Base-by-base conservation (phyloP, 2,888 invertebrate species). In the Zootermopsis nevadensis region DNA sequence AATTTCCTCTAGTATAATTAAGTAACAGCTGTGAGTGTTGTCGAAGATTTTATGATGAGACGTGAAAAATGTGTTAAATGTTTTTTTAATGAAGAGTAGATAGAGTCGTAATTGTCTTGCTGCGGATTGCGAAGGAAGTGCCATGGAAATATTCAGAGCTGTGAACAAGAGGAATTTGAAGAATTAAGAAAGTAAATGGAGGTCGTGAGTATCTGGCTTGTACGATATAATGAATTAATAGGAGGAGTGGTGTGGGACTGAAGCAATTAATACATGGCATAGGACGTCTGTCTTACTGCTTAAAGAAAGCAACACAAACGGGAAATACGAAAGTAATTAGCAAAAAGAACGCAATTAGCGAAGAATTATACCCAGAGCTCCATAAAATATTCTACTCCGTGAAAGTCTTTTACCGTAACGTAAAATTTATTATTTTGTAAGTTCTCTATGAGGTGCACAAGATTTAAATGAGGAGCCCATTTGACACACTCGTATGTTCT, bases 151-250 rank as follows among this genome's bases (percentile, higher is more conserved):
- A 30, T 67, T 67, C 1, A 30, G 8, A 12, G 30, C 10, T 27
- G 72, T 35, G 72, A 72, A 72, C 22, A 33, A 35, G 72, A 35
- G 35, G 72, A 72, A 72, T 72, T 33, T 35, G 35, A 72, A 24
- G 72, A 72, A 72, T 72, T 72, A 72, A 72, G 35, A 72, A 30
- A 67, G 8, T 12, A 67, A 67, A 6, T 31, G 1, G 67, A n/a
- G 35, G 72, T 35, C 72, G 33, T 35, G 35, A 35, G 31, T 6
- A 31, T 69, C 30, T 69, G 69, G 19, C 69, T 69, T 69, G 69
- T 66, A 15, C 38, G 8, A 15, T 15, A 35, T 72, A 72, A 72
- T 72, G 38, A 72, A 72, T 72, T 72, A 72, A 72, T 72, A 35
- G 35, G 22, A 35, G 35, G 72, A 33, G 35, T 72, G 30, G 19